Evolutionary conservation across 2,888 invertebrate genomes (phyloP), one percentile per base, ranked within the genome.

Genomic region (Labia minor): DNA sequence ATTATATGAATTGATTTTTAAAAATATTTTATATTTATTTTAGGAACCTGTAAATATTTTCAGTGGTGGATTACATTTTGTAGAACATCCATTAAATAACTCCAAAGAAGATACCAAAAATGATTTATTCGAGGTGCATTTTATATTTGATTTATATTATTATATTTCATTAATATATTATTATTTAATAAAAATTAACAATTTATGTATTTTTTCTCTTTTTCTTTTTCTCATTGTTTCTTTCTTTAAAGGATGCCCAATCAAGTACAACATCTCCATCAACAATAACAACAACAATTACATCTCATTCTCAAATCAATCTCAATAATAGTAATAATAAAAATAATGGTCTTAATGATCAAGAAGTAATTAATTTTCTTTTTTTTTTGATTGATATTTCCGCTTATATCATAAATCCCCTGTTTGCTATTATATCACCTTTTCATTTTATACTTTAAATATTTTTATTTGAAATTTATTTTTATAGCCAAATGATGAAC

Each of bases 191-290:
- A n/a, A n/a, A n/a, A n/a, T n/a, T n/a, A n/a, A n/a, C n/a, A 26
- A 26, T 26, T n/a, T 26, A 26, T 26, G 8, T 6, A 26, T 26
- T 26, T 6, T 26, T 26, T 26, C 26, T 26, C 26, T 26, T 26
- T 26, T 26, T 26, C 8, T 26, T 6, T 6, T 26, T 26, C 8
- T 26, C 8, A 26, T 26, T 26, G n/a, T n/a, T n/a, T n/a, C n/a
- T n/a, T n/a, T n/a, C n/a, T n/a, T 77, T 19, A 75, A 78, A 37
- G 77, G 77, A 71, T 77, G 77, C 69, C 77, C 77, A 19, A 77
- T 77, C 65, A 77, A 77, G 65, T 76, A 77, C 71, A 62, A 68
- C 49, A 49, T 16, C 49, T 49, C 19, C 49, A 69, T 68, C 69
- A 70, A 74, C 76, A 20, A 69, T 70, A 2, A 68, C 72, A 14